Evolutionary conservation across 1,140 invertebrate species (phyloP), one percentile per base, ranked within the genome.

Genomic region (Ostrea edulis): DNA sequence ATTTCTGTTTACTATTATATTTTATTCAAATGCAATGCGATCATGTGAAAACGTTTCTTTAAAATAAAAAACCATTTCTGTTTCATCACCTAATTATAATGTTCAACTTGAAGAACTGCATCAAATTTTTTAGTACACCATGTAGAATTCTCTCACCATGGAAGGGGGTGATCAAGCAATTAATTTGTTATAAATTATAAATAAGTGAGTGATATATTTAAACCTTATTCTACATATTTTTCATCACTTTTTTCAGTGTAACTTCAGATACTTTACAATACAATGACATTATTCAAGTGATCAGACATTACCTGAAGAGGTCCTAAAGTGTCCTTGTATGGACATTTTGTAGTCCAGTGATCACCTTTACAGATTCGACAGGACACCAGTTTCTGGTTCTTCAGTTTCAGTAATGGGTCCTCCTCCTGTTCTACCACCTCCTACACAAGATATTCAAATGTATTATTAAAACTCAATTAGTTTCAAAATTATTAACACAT

Each of bases 321-420:
- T 22, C 92, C 92, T 9, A 92, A 97, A 44, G 95, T 98, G 92
- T 99, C 98, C 95, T 99, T 99, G 96, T 98, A 99, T 2, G 98
- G 98, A 96, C 98, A 99, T 91, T 98, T 98, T 81, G 98, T 97
- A 8, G 98, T 99, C 98, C 98, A 99, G 96, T 99, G 98, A 91
- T 99, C 98, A 22, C 95, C 95, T 86, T 98, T 98, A 95, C 98
- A 99, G 87, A 97, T 98, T 94, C 98, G 96, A 94, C 98, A 99
- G 93, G 98, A 98, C 85, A 99, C 97, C 92, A 98, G 96, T 91
- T 97, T 97, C 90, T 97, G 96, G 22, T 96, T 96, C 92, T 97
- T 97, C 85, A 97, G 91, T 92, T 97, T 98, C 89, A 97, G 97
- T 22, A 98, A 94, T 22, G 96, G 96, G 93, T 97, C 97, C 90